phyloP scores from a whole-genome alignment of 2,888 invertebrate species.

The Pegoplata infirma region DNA sequence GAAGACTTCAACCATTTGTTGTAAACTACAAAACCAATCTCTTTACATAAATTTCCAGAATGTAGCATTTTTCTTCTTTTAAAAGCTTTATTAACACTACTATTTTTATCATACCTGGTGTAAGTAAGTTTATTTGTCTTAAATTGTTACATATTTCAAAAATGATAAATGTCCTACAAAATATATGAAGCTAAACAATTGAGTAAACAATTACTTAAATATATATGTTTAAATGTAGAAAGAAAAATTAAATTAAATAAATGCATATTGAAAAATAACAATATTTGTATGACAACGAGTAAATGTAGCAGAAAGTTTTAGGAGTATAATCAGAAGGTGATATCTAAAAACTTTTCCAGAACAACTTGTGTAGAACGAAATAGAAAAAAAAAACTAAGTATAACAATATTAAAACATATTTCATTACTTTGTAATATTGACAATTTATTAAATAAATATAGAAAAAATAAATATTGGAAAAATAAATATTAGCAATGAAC shows the following conservation, averaged over 20 bases:
- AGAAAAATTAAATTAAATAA: constrained; percentile 15
- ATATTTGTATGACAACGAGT: background rate
- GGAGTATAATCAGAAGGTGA: background rate
- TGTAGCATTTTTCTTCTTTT: no score
- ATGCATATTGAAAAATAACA: constrained; percentile 14
- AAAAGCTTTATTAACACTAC: no score
- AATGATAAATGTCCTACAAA: constrained; percentile 46
- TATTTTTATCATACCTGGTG: no score
- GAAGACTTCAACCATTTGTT: no score
- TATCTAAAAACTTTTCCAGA: background rate
- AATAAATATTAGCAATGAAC: constrained; percentile 54
- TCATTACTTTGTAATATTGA: constrained; percentile 41
- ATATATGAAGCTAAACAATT: constrained; percentile 40
- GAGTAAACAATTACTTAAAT: constrained; percentile 47
- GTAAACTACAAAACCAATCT: no score
- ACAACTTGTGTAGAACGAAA: background rate
- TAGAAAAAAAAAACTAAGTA: background rate
- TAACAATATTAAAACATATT: constrained; percentile 39
- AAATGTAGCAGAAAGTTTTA: no score
- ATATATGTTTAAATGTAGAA: constrained; percentile 1
- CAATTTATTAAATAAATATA: constrained; percentile 51
- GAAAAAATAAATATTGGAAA: constrained; percentile 48
- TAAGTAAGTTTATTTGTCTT: background rate
- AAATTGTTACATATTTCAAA: constrained; percentile 34
- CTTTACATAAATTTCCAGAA: no score